phyloP scores from a whole-genome alignment of 2,888 invertebrate genomes.

The Metallyticus violacea region DNA sequence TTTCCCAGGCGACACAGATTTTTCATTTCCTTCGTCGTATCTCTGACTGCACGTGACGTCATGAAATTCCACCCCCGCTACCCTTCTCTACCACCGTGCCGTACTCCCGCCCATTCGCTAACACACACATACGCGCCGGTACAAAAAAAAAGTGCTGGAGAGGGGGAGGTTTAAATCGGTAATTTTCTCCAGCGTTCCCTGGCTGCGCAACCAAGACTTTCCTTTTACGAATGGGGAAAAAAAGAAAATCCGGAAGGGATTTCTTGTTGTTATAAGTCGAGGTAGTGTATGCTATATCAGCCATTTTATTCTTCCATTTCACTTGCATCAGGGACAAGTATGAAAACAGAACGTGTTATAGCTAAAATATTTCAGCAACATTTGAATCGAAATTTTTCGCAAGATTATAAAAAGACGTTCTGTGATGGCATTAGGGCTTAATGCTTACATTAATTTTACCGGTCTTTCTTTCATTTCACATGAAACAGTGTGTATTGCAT shows the following conservation, averaged over 20 bases:
- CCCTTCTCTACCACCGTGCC: neutral
- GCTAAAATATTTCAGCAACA: neutral
- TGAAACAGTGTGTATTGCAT: no score
- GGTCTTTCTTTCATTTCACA: no score
- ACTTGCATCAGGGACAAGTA: neutral
- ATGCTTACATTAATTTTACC: no score
- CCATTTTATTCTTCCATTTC: neutral
- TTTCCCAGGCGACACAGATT: conserved; percentile 27
- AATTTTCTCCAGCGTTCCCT: conserved; percentile 1
- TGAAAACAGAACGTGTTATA: neutral
- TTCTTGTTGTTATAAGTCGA: neutral
- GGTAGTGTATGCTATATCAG: neutral
- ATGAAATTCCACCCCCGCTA: neutral
- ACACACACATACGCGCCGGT: neutral
- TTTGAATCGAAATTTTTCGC: neutral
- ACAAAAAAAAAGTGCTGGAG: neutral
- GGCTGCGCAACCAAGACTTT: neutral
- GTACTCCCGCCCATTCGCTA: neutral
- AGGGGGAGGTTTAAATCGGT: neutral
- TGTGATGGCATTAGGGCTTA: no score
- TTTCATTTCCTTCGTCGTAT: conserved; percentile 26
- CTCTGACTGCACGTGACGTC: conserved; percentile 22
- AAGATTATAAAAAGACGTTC: no score
- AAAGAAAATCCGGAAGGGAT: neutral
- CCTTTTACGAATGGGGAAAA: neutral